phyloP scores from a whole-genome alignment of 2,888 invertebrate species.

The Dasysyrphus tricinctus region DNA sequence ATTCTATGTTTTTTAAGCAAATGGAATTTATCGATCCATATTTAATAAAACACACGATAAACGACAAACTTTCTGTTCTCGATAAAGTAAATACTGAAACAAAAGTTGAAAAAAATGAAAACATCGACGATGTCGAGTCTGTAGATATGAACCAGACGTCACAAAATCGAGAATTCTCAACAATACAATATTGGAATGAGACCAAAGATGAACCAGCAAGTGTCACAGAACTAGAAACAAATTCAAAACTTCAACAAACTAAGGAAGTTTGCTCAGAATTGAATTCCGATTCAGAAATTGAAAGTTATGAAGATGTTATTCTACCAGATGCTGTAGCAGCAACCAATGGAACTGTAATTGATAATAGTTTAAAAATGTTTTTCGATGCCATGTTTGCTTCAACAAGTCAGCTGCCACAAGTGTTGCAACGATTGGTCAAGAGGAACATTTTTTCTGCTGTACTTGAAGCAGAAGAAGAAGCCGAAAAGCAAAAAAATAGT shows the following conservation, averaged over 20 bases:
- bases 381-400: conserved; percentile 67
- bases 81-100: neutral
- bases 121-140: neutral
- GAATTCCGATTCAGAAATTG: conserved; percentile 20
- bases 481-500: conserved; percentile 7
- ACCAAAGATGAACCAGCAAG: neutral
- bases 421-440: conserved; percentile 41
- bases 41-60: conserved; percentile 5
- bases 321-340: conserved; percentile 13
- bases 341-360: neutral
- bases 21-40: conserved; percentile 57
- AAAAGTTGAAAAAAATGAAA: neutral
- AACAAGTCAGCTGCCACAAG: conserved; percentile 26
- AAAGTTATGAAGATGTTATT: conserved; percentile 41
- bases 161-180: conserved; percentile 36
- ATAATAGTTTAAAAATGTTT: conserved; percentile 61
- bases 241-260: neutral
- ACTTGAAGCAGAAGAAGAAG: conserved; percentile 48
- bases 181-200: conserved; percentile 58
- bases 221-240: neutral
- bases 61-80: neutral
- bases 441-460: conserved; percentile 47
- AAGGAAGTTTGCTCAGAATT: neutral
- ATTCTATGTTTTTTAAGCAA: conserved; percentile 11
- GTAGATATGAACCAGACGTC: neutral